phyloP scores from a whole-genome alignment of 2,797 vertebrate species.

The Setipinna tenuifilis region DNA sequence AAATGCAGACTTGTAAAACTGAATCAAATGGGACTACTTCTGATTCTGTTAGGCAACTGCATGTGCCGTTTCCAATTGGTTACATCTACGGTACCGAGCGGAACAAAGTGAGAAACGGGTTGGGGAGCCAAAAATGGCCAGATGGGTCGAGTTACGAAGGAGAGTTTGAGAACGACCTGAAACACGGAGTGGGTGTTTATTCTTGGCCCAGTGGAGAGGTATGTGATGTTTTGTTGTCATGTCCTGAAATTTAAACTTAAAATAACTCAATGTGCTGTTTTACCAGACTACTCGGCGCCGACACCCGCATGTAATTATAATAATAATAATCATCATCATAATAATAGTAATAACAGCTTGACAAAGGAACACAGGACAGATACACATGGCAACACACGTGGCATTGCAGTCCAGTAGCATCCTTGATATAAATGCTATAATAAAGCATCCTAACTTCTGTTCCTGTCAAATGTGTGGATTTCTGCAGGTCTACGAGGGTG shows the following conservation, averaged over 20 bases:
- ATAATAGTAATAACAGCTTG: no score
- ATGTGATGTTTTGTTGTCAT: background rate
- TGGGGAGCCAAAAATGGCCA: slow-evolving; percentile 71
- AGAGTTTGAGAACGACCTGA: slow-evolving; percentile 71
- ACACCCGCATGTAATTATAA: background rate
- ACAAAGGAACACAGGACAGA: no score
- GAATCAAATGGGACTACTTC: background rate
- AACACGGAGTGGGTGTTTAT: slow-evolving; percentile 77
- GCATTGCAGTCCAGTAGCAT: no score
- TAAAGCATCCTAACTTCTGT: no score
- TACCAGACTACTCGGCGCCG: no score
- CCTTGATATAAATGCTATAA: no score
- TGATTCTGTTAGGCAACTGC: background rate
- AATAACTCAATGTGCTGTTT: no score
- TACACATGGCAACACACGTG: no score
- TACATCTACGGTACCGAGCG: background rate
- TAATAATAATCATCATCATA: no score
- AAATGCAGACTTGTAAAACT: background rate
- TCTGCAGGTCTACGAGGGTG: slow-evolving; percentile 83
- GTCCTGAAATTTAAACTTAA: background rate
- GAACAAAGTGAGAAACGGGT: slow-evolving; percentile 1
- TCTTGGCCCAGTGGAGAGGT: slow-evolving; percentile 79
- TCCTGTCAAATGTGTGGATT: background rate
- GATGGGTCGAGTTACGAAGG: slow-evolving; percentile 83
- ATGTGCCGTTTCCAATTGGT: background rate